Conservation (phyloP, 1,140 invertebrate species). For the Penaeus vannamei region DNA sequence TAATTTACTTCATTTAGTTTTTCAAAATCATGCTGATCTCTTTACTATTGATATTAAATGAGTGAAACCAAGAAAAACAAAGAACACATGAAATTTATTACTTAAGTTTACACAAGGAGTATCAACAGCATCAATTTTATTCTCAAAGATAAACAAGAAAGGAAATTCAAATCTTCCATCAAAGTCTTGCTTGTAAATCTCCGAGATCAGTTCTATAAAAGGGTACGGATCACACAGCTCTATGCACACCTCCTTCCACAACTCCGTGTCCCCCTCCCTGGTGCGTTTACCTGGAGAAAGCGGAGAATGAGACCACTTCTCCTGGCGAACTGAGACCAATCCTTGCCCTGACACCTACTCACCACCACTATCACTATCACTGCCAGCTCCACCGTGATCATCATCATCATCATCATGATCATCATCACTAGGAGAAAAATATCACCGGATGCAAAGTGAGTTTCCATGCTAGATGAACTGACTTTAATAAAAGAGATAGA, state of each 20-base stretch:
- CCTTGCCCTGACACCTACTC: conserved; percentile 47
- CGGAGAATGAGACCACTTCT: conserved; percentile 27
- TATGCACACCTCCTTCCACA: not conserved
- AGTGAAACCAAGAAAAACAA: too few relatives aligned
- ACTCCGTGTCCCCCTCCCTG: conserved; percentile 18
- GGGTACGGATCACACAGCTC: not conserved
- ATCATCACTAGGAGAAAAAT: conserved; percentile 52
- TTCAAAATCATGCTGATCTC: too few relatives aligned
- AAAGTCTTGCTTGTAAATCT: too few relatives aligned
- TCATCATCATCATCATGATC: conserved; percentile 48
- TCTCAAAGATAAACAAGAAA: too few relatives aligned
- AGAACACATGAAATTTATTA: too few relatives aligned
- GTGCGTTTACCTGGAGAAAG: conserved; percentile 52
- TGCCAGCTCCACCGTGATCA: conserved; percentile 39
- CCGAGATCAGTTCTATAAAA: too few relatives aligned
- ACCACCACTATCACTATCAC: conserved; percentile 43
- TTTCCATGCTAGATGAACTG: not conserved
- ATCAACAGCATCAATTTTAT: too few relatives aligned
- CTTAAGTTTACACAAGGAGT: too few relatives aligned
- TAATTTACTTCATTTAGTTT: too few relatives aligned
- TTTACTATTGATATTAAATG: too few relatives aligned
- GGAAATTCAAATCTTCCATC: too few relatives aligned
- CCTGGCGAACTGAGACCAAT: conserved; percentile 41
- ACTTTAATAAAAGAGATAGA: too few relatives aligned
- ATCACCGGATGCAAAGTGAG: conserved; percentile 44